A percentile compares a stretch with the other conserved stretches of the same genome.
phyloP scores from a whole-genome alignment of 2,113 vertebrate genomes.

The Nothobranchius furzeri region DNA sequence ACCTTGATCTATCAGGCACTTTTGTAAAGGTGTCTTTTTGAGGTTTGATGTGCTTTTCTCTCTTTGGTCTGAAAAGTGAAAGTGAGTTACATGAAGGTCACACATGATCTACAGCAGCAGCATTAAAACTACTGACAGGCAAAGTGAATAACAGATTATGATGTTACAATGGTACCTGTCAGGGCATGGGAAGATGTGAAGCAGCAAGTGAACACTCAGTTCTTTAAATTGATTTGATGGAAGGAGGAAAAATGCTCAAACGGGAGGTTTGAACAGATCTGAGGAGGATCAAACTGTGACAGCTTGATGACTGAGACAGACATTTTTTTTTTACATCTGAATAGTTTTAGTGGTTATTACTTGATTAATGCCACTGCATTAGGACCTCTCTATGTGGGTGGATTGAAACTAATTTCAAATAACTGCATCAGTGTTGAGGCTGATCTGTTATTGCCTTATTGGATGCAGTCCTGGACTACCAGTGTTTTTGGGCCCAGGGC shows the following conservation, averaged over 20 bases:
- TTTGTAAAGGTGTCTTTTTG: not conserved
- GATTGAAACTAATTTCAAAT: no score
- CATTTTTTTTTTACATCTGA: not conserved
- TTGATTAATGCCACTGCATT: no score
- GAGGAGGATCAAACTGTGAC: not conserved
- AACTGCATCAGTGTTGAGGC: no score
- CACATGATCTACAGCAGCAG: not conserved
- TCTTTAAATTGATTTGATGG: not conserved
- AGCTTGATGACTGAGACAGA: not conserved
- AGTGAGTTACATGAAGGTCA: conserved; percentile 1
- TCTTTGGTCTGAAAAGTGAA: not conserved
- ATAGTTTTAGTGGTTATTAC: no score
- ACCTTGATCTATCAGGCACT: not conserved
- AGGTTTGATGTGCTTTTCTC: not conserved
- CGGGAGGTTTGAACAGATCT: not conserved
- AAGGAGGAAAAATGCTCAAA: not conserved
- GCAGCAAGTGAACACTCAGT: not conserved
- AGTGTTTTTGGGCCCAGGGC: no score
- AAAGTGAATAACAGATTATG: conserved; percentile 3
- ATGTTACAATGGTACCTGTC: conserved; percentile 1
- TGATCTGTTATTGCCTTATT: no score
- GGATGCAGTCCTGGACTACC: no score
- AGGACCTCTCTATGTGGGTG: no score
- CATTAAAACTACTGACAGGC: not conserved
- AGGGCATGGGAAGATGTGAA: not conserved